Base-by-base conservation (phyloP, 1,140 invertebrate genomes). In the Bombus consobrinus region DNA sequence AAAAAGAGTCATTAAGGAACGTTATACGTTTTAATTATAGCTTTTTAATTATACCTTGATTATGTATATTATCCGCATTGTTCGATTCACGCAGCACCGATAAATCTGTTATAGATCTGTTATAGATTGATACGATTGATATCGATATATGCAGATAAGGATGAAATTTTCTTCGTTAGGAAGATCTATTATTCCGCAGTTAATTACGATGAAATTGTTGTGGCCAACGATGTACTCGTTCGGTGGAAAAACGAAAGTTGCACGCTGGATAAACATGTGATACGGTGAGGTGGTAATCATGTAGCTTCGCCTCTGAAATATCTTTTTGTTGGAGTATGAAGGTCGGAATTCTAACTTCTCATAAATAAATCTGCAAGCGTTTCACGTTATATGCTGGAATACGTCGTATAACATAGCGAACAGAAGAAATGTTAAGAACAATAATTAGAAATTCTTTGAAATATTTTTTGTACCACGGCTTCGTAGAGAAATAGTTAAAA, bases 201-300 rank as follows among this genome's bases (percentile, higher is more conserved):
- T 73, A 73, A 73, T 73, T 73, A 13, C 28, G 13, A n/a, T 13
- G 28, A 41, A 28, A 34, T 41, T 18, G 34, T 18, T n/a, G 28
- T 32, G 28, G 37, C 39, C 28, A 13, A 3, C 12, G 28, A 41
- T 15, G 71, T 43, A 39, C 18, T 73, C 71, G 71, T n/a, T 73
- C 28, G 37, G 1, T 73, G 71, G 71, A 73, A 73, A 73, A 73
- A 73, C 71, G 71, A 73, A 73, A 73, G 71, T 73, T 73, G 37
- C 39, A 73, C 71, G 71, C 34, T 73, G 71, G 39, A 39, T 43
- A 39, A 28, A 73, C 71, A 73, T 73, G 71, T 73, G 71, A 73
- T 73, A 73, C 71, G 39, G 71, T 73, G 39, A 41, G 8, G 39
- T 73, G 28, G 71, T n/a, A 73, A 73, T 73, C 47, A 53, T 6